Evolutionary conservation across 2,797 vertebrate species (phyloP), one percentile per base, ranked within the genome.

Genomic region (Spizella passerina): DNA sequence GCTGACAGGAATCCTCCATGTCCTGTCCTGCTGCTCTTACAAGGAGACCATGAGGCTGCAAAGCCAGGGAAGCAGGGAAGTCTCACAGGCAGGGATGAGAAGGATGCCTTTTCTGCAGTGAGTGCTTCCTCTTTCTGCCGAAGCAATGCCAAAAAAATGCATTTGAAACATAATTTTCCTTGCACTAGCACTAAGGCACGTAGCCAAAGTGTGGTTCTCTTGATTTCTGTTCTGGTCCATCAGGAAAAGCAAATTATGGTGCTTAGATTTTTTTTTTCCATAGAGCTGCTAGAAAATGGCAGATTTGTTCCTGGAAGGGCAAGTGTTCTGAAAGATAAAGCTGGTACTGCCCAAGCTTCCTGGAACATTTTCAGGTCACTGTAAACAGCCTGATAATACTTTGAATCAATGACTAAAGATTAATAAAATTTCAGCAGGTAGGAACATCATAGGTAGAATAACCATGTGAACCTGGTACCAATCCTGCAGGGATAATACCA

Each of bases 191-290:
- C 23, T 76, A 36, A 19, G 59, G 19, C 38, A 22, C 0, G 0
- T 20, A 75, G 38, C 11, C 32, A 64, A 77, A 69, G 55, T 13
- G 38, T 0, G 1, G 6, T 21, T 56, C 18, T 83, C 44, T 41
- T 23, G 6, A 24, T 5, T 86, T 72, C 29, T 60, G 5, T 66
- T 16, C 52, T 49, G 7, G 24, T 57, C 17, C 41, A 23, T 20
- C 36, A 70, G 14, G 24, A 84, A 90, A 46, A 44, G 7, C 0
- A 0, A 43, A 43, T 57, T 21, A 32, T 12, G 10, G 17, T 8
- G 7, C 29, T n/a, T n/a, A n/a, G n/a, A n/a, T 76, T 78, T 81
- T 30, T 77, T 32, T n/a, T 18, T 75, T 68, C 24, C 24, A 4
- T 17, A 27, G 16, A 55, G 26, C 41, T 71, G 3, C 43, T 76